A percentile compares a stretch with the other conserved stretches of the same genome.
Evolutionary conservation across 1,140 invertebrate genomes (phyloP).

Genomic region (Agrypnia vestita): DNA sequence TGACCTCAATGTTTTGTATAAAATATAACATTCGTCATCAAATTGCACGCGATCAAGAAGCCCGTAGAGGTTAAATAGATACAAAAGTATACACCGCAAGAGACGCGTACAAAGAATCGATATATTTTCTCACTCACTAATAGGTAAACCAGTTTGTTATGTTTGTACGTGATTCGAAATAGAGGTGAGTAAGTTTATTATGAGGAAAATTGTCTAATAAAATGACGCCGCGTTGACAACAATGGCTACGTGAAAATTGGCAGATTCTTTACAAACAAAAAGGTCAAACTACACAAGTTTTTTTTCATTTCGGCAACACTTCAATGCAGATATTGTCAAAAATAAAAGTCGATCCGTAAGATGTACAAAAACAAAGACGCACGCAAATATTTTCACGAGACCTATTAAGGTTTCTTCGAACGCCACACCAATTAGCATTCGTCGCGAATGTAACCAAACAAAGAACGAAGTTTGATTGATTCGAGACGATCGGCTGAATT

Average conservation of each 20-base stretch:
- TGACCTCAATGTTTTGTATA: too few relatives aligned
- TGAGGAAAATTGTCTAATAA: slow-evolving; percentile 1
- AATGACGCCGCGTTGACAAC: neutral
- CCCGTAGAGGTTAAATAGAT: too few relatives aligned
- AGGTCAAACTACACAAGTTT: neutral
- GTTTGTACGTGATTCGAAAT: neutral
- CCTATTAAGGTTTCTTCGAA: neutral
- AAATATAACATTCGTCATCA: too few relatives aligned
- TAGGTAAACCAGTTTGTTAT: neutral
- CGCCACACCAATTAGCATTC: slow-evolving; percentile 20
- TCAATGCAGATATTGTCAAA: too few relatives aligned
- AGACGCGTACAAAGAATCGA: too few relatives aligned
- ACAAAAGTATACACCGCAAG: too few relatives aligned
- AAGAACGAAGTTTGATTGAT: neutral
- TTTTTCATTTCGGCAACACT: slow-evolving; percentile 1
- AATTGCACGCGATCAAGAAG: too few relatives aligned
- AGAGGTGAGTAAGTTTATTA: neutral
- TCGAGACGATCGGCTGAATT: neutral
- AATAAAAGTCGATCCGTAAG: too few relatives aligned
- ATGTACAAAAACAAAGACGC: too few relatives aligned
- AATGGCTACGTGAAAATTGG: neutral
- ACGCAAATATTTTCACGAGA: too few relatives aligned
- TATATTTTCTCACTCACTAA: too few relatives aligned
- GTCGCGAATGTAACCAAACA: neutral
- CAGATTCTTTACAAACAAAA: neutral